Evolutionary conservation across 2,888 invertebrate species (phyloP), one percentile per base, ranked within the genome.

Genomic region (Drosophila recens): DNA sequence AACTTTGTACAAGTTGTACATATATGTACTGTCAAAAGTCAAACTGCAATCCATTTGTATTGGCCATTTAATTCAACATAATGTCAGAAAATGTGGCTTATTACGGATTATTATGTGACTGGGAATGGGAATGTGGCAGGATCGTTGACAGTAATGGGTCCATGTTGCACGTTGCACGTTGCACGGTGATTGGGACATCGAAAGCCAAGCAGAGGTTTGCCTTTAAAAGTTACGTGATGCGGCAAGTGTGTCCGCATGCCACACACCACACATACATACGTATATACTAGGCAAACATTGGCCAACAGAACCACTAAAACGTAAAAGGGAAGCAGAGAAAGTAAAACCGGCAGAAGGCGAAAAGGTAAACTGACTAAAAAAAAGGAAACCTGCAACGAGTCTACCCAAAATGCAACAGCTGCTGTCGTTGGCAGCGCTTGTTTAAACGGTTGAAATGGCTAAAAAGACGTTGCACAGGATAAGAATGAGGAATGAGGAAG

Each of bases 211-310:
- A 54, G 71, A 13, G 20, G 56, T 74, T 80, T 65, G 81, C 71
- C 68, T 52, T 46, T 62, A 69, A 69, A 67, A 54, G 72, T 84
- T 67, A 58, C 57, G 45, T 75, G 80, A 46, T 69, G 67, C 69
- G 75, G 68, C 62, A 71, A 72, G 68, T 53, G 15, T 63, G 53
- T 67, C 75, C 75, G 67, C 65, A 79, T 72, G 53, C 53, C 45
- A 59, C 27, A 51, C 75, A 62, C 45, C 57, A 67, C 53, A 52
- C 53, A 57, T 20, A 38, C 58, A 52, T 20, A 51, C 45, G 8
- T 20, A 51, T 51, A 51, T 23, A 13, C 51, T 36, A 34, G 51
- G 15, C 45, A 51, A 69, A 63, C 64, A 49, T 70, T 58, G 38
- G 17, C 70, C 43, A 34, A 30, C 56, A 48, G 34, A 27, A 46